Base-by-base conservation (phyloP, 1,140 invertebrate species). In the Calephelis virginiensis region DNA sequence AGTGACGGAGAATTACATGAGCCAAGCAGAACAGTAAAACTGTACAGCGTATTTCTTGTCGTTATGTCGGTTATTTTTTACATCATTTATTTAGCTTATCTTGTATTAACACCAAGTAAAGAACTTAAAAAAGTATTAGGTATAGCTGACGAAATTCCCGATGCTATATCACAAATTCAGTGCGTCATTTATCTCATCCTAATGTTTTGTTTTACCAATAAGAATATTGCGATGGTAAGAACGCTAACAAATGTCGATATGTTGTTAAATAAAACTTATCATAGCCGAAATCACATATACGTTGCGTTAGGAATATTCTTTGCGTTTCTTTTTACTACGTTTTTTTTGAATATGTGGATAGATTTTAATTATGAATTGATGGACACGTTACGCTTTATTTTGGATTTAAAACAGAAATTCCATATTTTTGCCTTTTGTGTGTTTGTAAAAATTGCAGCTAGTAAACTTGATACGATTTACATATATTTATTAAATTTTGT, bases 331-430 rank as follows among this genome's bases (percentile, higher is more conserved):
- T 43, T 43, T 47, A 1, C 61, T 56, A 65, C 61, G 14, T 43
- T 7, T 59, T n/a, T 53, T 14, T 45, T 66, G 12, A 43, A 61
- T 49, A 43, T 53, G 10, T 12, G 64, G 9, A 12, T 45, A 37
- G 2, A 46, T 61, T 38, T 37, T 12, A 47, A 68, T 37, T 1
- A 11, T 11, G 28, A 61, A 13, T 37, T 66, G 0, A 62, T 46
- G 14, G 67, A 56, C 50, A 37, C 80, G 6, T 10, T 74, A 12
- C 45, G 64, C 10, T 61, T 77, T 10, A 12, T 72, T 40, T 56
- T 83, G 38, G 83, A 81, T 50, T 79, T 70, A 17, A 67, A 76
- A 63, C 74, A 80, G 59, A 74, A 80, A 68, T 61, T 89, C 1
- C 70, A 81, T 69, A 71, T 82, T 62, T 61, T 78, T 7, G 14